Percentiles rank a stretch among this genome's conserved stretches.
Conservation (phyloP, 2,888 invertebrate genomes). For the Rhodophaea formosa region DNA sequence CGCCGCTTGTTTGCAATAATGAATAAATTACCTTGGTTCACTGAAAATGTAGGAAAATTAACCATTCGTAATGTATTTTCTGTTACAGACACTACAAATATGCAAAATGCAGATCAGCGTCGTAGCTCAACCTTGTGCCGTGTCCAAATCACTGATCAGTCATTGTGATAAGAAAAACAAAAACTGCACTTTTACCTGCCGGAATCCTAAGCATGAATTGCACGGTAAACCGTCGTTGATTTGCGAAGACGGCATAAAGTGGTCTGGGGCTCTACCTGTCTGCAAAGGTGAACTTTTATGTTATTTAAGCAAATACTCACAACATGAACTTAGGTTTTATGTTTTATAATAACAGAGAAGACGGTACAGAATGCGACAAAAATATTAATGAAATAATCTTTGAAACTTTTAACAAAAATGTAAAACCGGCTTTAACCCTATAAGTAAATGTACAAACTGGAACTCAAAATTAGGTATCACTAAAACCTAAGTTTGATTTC, state of each 20-base stretch:
- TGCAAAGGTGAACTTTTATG: slow-evolving; percentile 51
- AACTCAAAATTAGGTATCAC: no score
- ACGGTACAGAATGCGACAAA: no score
- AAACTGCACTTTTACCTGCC: slow-evolving; percentile 64
- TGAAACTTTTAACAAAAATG: no score
- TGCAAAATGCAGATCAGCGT: slow-evolving; percentile 73
- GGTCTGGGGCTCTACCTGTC: slow-evolving; percentile 61
- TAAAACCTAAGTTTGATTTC: no score
- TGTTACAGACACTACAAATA: slow-evolving; percentile 58
- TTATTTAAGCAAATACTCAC: slow-evolving; percentile 1
- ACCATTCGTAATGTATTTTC: slow-evolving; percentile 24
- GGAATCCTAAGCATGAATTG: slow-evolving; percentile 48
- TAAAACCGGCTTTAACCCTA: no score
- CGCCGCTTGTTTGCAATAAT: no score
- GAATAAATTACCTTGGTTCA: no score
- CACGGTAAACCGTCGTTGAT: slow-evolving; percentile 44
- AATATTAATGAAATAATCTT: no score
- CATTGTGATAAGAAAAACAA: slow-evolving; percentile 52
- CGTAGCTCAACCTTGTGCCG: slow-evolving; percentile 59
- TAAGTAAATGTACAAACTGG: no score
- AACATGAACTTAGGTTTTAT: no score
- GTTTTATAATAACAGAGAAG: no score
- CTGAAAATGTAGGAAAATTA: no score
- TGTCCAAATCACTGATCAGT: slow-evolving; percentile 56
- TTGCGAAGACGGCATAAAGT: slow-evolving; percentile 56